These are phyloP conservation scores for Hirtodrosophila trivittata DNA, from an alignment of 2,888 invertebrate genomes.

Conservation along the genomic window DNA sequence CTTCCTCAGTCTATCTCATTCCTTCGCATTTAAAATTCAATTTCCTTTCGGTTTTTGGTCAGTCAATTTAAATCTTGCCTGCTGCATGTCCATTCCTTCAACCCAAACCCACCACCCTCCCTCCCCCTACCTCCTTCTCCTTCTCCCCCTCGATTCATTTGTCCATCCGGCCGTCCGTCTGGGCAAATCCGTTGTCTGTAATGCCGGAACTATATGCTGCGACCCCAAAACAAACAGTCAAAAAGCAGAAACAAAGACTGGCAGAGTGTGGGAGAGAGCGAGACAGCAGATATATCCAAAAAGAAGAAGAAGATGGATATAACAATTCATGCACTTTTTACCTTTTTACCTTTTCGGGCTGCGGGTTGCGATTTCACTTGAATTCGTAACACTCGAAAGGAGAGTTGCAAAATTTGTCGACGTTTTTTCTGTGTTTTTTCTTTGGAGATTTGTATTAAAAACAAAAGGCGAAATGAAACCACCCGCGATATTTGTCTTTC, in stretches of 20 bases:
- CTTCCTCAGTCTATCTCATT: not conserved
- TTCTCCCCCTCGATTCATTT: too few species aligned
- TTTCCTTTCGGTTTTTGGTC: slow-evolving; percentile 68
- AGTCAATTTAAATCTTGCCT: slow-evolving; percentile 70
- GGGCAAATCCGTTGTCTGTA: slow-evolving; percentile 49
- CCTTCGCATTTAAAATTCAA: slow-evolving; percentile 64
- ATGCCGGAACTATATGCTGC: slow-evolving; percentile 68
- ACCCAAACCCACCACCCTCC: not conserved
- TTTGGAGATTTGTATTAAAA: slow-evolving; percentile 55
- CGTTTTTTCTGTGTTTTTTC: slow-evolving; percentile 6
- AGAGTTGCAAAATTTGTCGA: slow-evolving; percentile 65
- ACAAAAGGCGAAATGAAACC: slow-evolving; percentile 71
- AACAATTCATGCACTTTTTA: slow-evolving; percentile 72
- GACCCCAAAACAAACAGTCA: slow-evolving; percentile 54
- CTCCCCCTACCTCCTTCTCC: too few species aligned
- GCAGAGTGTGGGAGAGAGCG: too few species aligned
- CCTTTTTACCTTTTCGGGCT: slow-evolving; percentile 29
- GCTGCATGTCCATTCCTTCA: slow-evolving; percentile 15
- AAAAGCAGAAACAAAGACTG: slow-evolving; percentile 8
- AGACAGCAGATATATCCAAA: too few species aligned
- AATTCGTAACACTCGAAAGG: slow-evolving; percentile 73
- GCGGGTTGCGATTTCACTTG: slow-evolving; percentile 70
- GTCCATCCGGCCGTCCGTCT: slow-evolving; percentile 32
- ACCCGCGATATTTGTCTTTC: slow-evolving; percentile 66
- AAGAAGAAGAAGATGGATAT: slow-evolving; percentile 24